These are phyloP conservation scores for Polydrusus tereticollis DNA, from an alignment of 2,888 invertebrate genomes.

Conservation along the genomic window DNA sequence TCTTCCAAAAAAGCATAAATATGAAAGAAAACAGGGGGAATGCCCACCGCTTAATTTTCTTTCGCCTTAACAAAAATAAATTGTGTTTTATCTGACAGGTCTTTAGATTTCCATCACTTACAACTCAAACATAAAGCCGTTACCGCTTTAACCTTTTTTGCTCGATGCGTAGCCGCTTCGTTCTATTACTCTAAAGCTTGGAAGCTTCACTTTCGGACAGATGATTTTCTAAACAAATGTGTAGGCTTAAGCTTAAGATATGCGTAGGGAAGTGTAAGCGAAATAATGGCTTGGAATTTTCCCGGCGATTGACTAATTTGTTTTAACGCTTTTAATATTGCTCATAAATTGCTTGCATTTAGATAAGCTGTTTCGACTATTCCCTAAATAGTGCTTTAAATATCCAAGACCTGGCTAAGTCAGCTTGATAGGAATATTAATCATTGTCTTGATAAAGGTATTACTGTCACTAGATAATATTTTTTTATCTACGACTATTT, in stretches of 20 bases:
- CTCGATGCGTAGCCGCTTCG: constrained; percentile 29
- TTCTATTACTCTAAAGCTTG: constrained; percentile 36
- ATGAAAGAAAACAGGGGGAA: constrained; percentile 7
- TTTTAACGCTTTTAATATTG: neutral
- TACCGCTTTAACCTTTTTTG: constrained; percentile 40
- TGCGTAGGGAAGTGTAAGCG: constrained; percentile 25
- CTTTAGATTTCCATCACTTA: constrained; percentile 42
- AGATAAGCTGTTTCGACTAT: neutral
- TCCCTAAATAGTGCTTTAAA: no score
- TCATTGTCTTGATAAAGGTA: no score
- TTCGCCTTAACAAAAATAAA: constrained; percentile 26
- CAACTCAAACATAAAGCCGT: constrained; percentile 36
- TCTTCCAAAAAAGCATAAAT: constrained; percentile 12
- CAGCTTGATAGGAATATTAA: no score
- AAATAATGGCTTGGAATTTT: constrained; percentile 35
- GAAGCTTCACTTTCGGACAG: constrained; percentile 45
- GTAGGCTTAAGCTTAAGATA: constrained; percentile 39
- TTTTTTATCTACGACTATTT: no score
- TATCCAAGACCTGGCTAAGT: no score
- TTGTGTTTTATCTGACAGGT: constrained; percentile 41
- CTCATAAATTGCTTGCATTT: neutral
- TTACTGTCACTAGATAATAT: no score
- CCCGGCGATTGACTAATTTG: constrained; percentile 6
- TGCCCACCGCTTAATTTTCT: constrained; percentile 16
- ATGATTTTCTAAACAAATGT: constrained; percentile 48